phyloP scores from a whole-genome alignment of 2,797 vertebrate genomes.

The Synanceia verrucosa region DNA sequence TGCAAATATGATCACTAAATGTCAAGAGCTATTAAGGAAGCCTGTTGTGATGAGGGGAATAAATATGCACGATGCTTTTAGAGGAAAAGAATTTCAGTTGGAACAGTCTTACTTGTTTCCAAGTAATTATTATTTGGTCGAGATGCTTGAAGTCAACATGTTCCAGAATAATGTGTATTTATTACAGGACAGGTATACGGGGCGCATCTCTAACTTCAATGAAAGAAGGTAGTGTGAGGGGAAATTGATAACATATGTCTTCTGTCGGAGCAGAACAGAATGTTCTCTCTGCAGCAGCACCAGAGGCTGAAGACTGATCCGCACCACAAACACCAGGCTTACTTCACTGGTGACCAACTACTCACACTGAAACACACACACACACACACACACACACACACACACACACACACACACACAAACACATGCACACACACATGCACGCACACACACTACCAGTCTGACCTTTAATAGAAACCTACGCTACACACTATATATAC shows the following conservation, averaged over 20 bases:
- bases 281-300: conserved; percentile 73
- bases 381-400: not conserved
- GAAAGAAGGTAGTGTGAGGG: conserved; percentile 24
- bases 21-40: conserved; percentile 6
- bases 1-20: conserved; percentile 12
- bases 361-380: conserved; percentile 7
- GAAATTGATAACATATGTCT: conserved; percentile 77
- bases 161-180: not conserved
- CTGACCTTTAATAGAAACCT: not conserved
- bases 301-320: conserved; percentile 44
- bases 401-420: not conserved
- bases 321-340: conserved; percentile 46
- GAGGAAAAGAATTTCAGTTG: not conserved
- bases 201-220: conserved; percentile 28
- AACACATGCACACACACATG: not conserved
- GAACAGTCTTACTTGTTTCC: not conserved
- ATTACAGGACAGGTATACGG: not conserved
- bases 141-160: not conserved
- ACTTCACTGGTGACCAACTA: conserved; percentile 31
- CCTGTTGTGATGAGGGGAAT: not conserved
- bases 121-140: no score
- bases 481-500: conserved; percentile 5
- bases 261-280: conserved; percentile 72
- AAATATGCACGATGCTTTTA: not conserved
- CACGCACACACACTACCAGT: not conserved